A percentile compares a stretch with the other conserved stretches of the same genome.
Conservation (phyloP, 2,113 vertebrate genomes). For the Otocyon megalotis region DNA sequence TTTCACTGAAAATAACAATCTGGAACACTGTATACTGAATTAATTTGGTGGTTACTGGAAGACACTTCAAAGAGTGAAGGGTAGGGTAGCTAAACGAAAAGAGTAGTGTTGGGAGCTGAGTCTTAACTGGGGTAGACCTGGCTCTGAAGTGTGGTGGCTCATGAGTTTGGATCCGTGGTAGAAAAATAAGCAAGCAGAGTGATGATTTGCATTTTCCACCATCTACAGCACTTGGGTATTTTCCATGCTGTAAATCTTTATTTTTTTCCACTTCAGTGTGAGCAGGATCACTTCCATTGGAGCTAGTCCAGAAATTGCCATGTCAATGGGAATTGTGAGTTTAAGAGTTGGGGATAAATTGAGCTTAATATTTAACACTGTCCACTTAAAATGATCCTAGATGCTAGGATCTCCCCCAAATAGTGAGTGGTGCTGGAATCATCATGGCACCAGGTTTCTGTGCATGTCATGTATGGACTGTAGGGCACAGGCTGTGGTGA, state of each 20-base stretch:
- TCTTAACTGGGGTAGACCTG: not conserved
- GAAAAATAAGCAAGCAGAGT: not conserved
- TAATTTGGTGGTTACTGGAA: not conserved
- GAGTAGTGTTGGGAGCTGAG: not conserved
- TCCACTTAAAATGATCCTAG: not conserved
- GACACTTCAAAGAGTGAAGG: not conserved
- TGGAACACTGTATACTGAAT: not conserved
- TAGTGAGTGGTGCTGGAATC: not conserved
- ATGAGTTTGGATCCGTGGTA: not conserved
- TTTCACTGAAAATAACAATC: not conserved
- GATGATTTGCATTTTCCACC: not conserved
- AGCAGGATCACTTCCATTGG: not conserved
- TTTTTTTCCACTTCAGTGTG: slow-evolving; percentile 16
- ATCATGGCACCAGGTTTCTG: not conserved
- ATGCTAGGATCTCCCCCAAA: not conserved
- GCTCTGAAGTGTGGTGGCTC: not conserved
- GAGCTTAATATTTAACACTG: not conserved
- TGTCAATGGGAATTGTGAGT: slow-evolving; percentile 16
- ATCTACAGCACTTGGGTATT: not conserved
- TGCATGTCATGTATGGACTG: not conserved
- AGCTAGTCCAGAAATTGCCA: not conserved
- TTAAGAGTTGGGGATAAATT: not conserved
- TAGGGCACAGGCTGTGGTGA: accelerated
- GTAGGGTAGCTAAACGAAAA: not conserved
- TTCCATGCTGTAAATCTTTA: slow-evolving; percentile 25